Base-by-base conservation (phyloP, 1,140 invertebrate species). In the Pachyrhynchus sulphureomaculatus region DNA sequence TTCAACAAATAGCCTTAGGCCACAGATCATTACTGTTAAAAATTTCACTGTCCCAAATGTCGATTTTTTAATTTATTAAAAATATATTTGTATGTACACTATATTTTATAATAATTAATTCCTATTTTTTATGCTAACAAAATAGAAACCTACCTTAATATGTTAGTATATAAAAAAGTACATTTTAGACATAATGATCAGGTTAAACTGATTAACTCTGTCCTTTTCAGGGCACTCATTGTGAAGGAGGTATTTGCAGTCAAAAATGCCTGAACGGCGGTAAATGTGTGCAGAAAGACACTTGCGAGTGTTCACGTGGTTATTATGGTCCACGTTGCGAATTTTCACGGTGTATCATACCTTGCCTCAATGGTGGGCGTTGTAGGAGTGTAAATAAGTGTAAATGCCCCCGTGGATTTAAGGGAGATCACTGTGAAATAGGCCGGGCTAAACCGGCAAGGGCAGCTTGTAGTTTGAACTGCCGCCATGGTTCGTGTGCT, bases 181-280 rank as follows among this genome's bases (percentile, higher is more conserved):
- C n/a, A n/a, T n/a, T n/a, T n/a, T n/a, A n/a, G n/a, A n/a, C n/a
- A n/a, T n/a, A n/a, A n/a, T n/a, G n/a, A n/a, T n/a, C n/a, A n/a
- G n/a, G n/a, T n/a, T n/a, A n/a, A n/a, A n/a, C n/a, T n/a, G n/a
- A n/a, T n/a, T n/a, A n/a, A n/a, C n/a, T n/a, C n/a, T 65, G 62
- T 41, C 49, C 67, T 72, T 72, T 60, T 51, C 45, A 62, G 55
- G 60, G 47, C 4, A 82, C 81, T 24, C 47, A 62, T 20, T 62
- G 59, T 36, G 59, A 62, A 55, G 42, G 75, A 93, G 92, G 93
- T 68, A 95, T 96, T 74, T 96, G 93, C 75, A 81, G 86, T 32
- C 86, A 94, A 67, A 93, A 93, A 77, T 96, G 93, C 79, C 77
- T 91, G 54, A 95, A 96, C 74, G 92, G 92, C n/a, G 93, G 93